These are phyloP conservation scores for Eospalax fontanierii DNA, from an alignment of 2,797 vertebrate species.

Conservation along the genomic window DNA sequence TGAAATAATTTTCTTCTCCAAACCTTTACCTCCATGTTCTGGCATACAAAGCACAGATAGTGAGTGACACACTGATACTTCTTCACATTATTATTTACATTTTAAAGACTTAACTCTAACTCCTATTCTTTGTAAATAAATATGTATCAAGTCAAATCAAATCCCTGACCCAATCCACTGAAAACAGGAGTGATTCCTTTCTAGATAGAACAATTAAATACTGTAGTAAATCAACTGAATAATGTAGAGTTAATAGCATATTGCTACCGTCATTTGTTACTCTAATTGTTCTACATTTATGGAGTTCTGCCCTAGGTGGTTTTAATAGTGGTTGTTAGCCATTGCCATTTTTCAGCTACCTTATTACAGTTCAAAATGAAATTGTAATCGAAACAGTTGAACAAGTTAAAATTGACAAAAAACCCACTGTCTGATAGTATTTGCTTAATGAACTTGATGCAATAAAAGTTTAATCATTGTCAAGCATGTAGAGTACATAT, in stretches of 20 bases:
- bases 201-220: constrained; percentile 40
- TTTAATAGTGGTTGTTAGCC: constrained; percentile 75
- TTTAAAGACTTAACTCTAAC: not conserved
- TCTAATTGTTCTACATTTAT: constrained; percentile 75
- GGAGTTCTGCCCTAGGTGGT: constrained; percentile 52
- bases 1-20: not conserved
- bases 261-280: constrained; percentile 69
- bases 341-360: constrained; percentile 68
- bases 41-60: no score
- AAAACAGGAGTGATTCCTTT: constrained; percentile 47
- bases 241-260: constrained; percentile 68
- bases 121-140: constrained; percentile 26
- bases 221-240: constrained; percentile 67
- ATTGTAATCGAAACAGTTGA: constrained; percentile 78
- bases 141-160: not conserved
- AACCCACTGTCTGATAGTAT: constrained; percentile 53
- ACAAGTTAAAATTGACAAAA: constrained; percentile 75
- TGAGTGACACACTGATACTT: no score
- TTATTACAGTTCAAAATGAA: constrained; percentile 79
- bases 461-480: constrained; percentile 73
- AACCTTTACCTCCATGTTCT: not conserved
- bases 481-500: constrained; percentile 50
- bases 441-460: constrained; percentile 76
- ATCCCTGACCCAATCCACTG: not conserved
- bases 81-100: not conserved